These are phyloP conservation scores for Borostomias antarcticus DNA, from an alignment of 2,797 vertebrate genomes.

Conservation along the genomic window DNA sequence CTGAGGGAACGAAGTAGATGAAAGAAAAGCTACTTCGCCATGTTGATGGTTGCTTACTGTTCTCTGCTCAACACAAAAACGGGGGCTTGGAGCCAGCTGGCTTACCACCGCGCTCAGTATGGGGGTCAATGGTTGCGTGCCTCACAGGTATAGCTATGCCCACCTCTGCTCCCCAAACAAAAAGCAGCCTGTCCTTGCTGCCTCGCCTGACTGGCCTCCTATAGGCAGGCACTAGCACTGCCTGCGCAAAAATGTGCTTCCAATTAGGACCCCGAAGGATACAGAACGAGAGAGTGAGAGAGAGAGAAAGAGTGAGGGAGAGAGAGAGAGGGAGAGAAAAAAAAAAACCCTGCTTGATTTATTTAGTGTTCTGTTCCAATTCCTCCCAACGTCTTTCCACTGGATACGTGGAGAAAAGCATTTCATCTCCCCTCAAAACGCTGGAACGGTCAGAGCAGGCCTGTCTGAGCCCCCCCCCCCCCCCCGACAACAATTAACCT, in stretches of 20 bases:
- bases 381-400: conserved; percentile 85
- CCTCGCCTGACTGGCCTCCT: conserved; percentile 59
- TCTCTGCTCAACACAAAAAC: conserved; percentile 10
- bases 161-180: conserved; percentile 62
- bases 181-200: conserved; percentile 62
- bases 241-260: conserved; percentile 86
- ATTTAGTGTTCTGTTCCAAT: conserved; percentile 87
- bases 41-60: conserved; percentile 20
- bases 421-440: conserved; percentile 83
- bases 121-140: background rate
- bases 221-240: conserved; percentile 63
- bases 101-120: background rate
- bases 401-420: conserved; percentile 85
- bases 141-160: conserved; percentile 37
- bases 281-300: conserved; percentile 57
- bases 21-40: conserved; percentile 54
- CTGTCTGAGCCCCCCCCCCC: conserved; percentile 68
- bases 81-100: background rate
- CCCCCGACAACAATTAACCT: conserved; percentile 70
- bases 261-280: conserved; percentile 89
- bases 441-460: conserved; percentile 80
- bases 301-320: conserved; percentile 23
- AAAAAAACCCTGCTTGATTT: conserved; percentile 81
- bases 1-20: conserved; percentile 54
- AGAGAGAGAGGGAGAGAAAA: conserved; percentile 27